phyloP scores from a whole-genome alignment of 2,888 invertebrate genomes.

The Mythimna ferrago region DNA sequence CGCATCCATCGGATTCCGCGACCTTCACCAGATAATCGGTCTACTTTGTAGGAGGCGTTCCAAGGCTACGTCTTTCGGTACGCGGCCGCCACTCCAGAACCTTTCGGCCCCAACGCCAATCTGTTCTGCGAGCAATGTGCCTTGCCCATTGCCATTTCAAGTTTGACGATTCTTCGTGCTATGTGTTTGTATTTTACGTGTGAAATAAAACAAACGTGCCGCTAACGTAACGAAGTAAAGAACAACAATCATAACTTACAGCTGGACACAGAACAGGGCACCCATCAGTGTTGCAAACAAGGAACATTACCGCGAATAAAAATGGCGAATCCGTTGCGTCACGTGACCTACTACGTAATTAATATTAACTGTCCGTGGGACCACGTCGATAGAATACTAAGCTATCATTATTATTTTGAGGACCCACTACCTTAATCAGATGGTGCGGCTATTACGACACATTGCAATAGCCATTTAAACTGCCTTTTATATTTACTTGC shows the following conservation, averaged over 20 bases:
- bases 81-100: too few relatives aligned
- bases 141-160: too few relatives aligned
- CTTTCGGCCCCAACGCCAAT: too few relatives aligned
- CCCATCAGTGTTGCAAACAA: constrained; percentile 24
- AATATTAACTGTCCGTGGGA: constrained; percentile 25
- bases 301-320: constrained; percentile 38
- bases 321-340: constrained; percentile 63
- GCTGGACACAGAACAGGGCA: neutral
- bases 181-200: neutral
- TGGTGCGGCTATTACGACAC: constrained; percentile 10
- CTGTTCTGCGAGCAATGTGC: too few relatives aligned
- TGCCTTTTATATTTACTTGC: neutral
- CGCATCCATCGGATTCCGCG: too few relatives aligned
- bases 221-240: constrained; percentile 9
- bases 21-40: too few relatives aligned
- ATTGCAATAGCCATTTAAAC: neutral
- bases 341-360: constrained; percentile 67
- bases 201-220: constrained; percentile 3
- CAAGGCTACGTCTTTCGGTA: too few relatives aligned
- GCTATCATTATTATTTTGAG: constrained; percentile 9
- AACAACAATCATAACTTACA: constrained; percentile 37
- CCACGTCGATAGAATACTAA: constrained; percentile 38
- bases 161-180: too few relatives aligned
- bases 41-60: too few relatives aligned
- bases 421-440: constrained; percentile 7